Evolutionary conservation across 2,888 invertebrate genomes (phyloP).

Genomic region (Sinhomidia bicolor): DNA sequence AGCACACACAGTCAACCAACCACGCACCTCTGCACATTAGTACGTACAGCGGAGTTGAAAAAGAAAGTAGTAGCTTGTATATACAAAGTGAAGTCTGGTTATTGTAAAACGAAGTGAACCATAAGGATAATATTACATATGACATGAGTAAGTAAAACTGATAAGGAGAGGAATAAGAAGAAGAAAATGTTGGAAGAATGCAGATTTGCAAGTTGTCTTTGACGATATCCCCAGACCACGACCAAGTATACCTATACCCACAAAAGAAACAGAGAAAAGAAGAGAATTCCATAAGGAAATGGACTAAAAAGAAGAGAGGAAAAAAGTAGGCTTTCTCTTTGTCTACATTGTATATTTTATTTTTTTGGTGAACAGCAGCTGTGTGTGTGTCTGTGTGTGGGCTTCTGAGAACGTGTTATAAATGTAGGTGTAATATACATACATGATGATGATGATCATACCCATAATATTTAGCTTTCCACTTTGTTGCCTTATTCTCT

Average conservation of each 20-base stretch:
- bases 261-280: constrained; percentile 4
- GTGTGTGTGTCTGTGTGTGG: constrained; percentile 23
- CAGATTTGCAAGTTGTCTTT: constrained; percentile 65
- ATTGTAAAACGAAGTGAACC: constrained; percentile 23
- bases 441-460: constrained; percentile 54
- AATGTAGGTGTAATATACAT: constrained; percentile 35
- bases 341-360: constrained; percentile 8
- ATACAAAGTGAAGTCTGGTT: background rate
- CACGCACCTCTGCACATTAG: background rate
- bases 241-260: background rate
- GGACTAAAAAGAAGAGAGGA: background rate
- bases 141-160: constrained; percentile 55
- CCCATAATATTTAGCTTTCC: constrained; percentile 68
- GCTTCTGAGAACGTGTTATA: background rate
- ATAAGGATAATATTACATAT: constrained; percentile 61
- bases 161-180: constrained; percentile 56
- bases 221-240: constrained; percentile 35
- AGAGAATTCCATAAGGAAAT: constrained; percentile 50
- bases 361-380: no score
- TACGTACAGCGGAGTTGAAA: background rate
- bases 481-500: constrained; percentile 33
- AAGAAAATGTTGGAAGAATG: constrained; percentile 53
- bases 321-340: constrained; percentile 9
- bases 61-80: background rate
- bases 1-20: background rate